Evolutionary conservation across 2,797 vertebrate genomes (phyloP).

Genomic region (Pseudomugil tenellus): DNA sequence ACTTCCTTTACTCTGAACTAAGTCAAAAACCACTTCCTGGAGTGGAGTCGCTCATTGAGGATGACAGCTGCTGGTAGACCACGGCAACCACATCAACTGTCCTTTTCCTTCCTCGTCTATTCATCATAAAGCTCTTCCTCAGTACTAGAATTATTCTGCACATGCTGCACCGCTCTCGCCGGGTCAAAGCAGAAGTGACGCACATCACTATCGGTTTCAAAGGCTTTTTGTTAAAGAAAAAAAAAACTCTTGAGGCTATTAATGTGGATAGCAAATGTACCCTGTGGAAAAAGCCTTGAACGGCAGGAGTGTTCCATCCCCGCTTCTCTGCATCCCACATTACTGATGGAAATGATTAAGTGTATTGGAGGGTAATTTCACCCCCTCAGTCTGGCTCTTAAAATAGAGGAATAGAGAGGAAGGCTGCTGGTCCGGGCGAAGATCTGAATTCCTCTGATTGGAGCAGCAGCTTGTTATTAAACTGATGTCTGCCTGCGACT

Average conservation of each 20-base stretch:
- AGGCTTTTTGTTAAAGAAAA: conserved; percentile 33
- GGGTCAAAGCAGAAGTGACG: conserved; percentile 52
- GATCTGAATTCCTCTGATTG: conserved; percentile 78
- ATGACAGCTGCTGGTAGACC: conserved; percentile 67
- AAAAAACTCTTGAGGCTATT: conserved; percentile 47
- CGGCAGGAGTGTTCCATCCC: conserved; percentile 34
- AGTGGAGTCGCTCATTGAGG: conserved; percentile 56
- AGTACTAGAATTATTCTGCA: conserved; percentile 34
- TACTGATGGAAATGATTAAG: conserved; percentile 84
- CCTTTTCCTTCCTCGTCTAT: conserved; percentile 41
- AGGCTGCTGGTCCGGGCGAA: conserved; percentile 57
- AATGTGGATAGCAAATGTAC: conserved; percentile 56
- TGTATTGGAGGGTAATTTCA: conserved; percentile 81
- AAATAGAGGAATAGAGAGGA: conserved; percentile 70
- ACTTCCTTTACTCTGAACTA: conserved; percentile 49
- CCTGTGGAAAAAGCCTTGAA: conserved; percentile 61
- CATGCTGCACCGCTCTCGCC: conserved; percentile 6
- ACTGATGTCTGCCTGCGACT: conserved; percentile 68
- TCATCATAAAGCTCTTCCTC: conserved; percentile 46
- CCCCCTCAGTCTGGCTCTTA: conserved; percentile 67
- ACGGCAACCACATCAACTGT: conserved; percentile 63
- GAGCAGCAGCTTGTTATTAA: conserved; percentile 78
- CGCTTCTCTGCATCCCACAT: conserved; percentile 59
- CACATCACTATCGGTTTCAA: conserved; percentile 60
- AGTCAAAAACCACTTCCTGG: conserved; percentile 67